Evolutionary conservation across 2,888 invertebrate genomes (phyloP).

Genomic region (Polymixis flavicincta): DNA sequence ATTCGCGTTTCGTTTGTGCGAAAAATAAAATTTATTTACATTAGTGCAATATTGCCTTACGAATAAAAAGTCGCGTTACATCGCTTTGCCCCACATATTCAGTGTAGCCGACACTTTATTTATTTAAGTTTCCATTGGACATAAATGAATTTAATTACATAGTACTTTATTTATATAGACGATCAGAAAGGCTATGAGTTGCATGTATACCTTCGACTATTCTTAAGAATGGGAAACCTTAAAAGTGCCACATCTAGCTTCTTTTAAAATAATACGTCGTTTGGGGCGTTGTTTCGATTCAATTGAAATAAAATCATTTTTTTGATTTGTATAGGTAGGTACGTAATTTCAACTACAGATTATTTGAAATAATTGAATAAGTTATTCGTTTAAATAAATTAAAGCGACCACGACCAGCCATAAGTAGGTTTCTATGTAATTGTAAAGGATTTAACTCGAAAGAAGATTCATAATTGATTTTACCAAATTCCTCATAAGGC

Average conservation of each 20-base stretch:
- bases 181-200: conserved; percentile 75
- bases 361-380: not conserved
- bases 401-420: not conserved
- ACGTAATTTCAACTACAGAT: conserved; percentile 25
- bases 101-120: conserved; percentile 69
- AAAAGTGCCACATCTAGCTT: conserved; percentile 78
- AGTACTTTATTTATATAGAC: conserved; percentile 67
- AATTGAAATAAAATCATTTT: conserved; percentile 37
- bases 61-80: conserved; percentile 19
- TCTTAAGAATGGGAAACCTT: conserved; percentile 52
- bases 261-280: conserved; percentile 73
- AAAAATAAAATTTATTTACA: conserved; percentile 44
- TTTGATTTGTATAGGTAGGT: conserved; percentile 37
- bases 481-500: not conserved
- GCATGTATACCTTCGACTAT: conserved; percentile 63
- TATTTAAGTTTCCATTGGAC: conserved; percentile 77
- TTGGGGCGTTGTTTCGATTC: conserved; percentile 78
- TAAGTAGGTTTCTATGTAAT: not conserved
- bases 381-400: not conserved
- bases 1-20: conserved; percentile 29
- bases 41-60: conserved; percentile 47
- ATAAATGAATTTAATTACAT: conserved; percentile 83
- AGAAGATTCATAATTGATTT: not conserved
- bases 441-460: not conserved
- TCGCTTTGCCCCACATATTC: conserved; percentile 43